Evolutionary conservation across 2,797 vertebrate genomes (phyloP).

Genomic region (Spinus olivaceus): DNA sequence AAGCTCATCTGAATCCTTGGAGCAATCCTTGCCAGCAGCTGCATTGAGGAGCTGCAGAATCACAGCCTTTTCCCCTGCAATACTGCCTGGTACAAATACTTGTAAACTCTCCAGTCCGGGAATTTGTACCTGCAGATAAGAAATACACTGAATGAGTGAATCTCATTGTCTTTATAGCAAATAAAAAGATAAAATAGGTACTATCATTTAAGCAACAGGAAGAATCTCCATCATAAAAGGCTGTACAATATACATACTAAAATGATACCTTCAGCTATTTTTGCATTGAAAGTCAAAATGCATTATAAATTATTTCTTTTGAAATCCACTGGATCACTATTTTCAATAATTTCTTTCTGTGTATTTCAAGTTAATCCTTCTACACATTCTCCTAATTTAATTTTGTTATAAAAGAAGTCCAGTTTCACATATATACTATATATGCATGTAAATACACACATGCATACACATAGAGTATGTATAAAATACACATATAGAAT

Average conservation of each 20-base stretch:
- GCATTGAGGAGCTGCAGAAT: slow-evolving; percentile 95
- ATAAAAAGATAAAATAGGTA: not conserved
- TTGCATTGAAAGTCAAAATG: not conserved
- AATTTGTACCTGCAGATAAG: slow-evolving; percentile 84
- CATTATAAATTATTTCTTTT: not conserved
- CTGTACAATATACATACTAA: not conserved
- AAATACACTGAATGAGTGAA: not conserved
- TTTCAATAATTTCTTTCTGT: not conserved
- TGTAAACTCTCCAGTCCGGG: slow-evolving; percentile 91
- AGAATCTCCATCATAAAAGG: not conserved
- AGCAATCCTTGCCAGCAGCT: slow-evolving; percentile 94
- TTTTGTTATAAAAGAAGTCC: not conserved
- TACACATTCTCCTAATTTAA: not conserved
- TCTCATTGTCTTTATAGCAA: not conserved
- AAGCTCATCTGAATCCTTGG: slow-evolving; percentile 89
- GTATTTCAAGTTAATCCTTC: not conserved
- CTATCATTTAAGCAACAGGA: not conserved
- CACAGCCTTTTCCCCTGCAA: slow-evolving; percentile 82
- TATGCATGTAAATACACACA: not conserved
- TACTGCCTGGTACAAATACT: slow-evolving; percentile 85
- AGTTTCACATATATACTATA: not conserved
- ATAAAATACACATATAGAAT: too few relatives aligned
- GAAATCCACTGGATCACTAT: not conserved
- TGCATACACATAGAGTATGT: too few relatives aligned
- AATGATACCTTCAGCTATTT: not conserved